Evolutionary conservation across 2,113 vertebrate genomes (phyloP), one percentile per base, ranked within the genome.

Genomic region (Sapajus apella): DNA sequence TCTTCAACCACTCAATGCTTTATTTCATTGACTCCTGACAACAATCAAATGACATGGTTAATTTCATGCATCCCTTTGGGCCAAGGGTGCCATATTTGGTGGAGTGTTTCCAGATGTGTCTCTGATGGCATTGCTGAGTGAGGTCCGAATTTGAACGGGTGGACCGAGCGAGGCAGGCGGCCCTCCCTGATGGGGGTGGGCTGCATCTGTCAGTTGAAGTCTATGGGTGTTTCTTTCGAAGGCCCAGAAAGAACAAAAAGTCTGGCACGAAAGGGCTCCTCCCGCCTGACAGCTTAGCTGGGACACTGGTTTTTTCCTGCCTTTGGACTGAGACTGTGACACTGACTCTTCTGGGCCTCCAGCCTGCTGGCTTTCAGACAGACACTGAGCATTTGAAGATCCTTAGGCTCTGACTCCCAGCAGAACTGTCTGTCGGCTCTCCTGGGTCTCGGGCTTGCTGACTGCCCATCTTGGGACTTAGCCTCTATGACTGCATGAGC

Each of bases 351-450:
- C 76, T 23, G 89, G 76, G 47, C 40, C 58, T 32, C 40, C 35
- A 20, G 25, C 72, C 40, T 52, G 30, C 45, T 30, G 17, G 68
- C n/a, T 37, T 72, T 72, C 20, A 43, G 43, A 43, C 43, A 37
- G 88, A 70, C n/a, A 23, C n/a, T 55, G 68, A 43, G 12, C 12
- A 2, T 64, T 32, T 64, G 61, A 30, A 64, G 17, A 37, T 72
- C 17, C 66, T 0, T 4, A 68, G 66, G 32, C 66, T n/a, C 66
- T 35, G 32, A 43, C 13, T 18, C 40, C 13, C 21, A 5, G n/a
- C 16, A 11, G 77, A 9, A 7, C 58, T 2, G 23, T 3, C 2
- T 17, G 1, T n/a, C 0, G 0, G 25, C 37, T 25, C 32, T 47
- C 17, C 13, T 8, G 27, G 56, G 43, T 30, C 18, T 47, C 32